Evolutionary conservation across 2,797 vertebrate species (phyloP).

Genomic region (Bovichtus variegatus): DNA sequence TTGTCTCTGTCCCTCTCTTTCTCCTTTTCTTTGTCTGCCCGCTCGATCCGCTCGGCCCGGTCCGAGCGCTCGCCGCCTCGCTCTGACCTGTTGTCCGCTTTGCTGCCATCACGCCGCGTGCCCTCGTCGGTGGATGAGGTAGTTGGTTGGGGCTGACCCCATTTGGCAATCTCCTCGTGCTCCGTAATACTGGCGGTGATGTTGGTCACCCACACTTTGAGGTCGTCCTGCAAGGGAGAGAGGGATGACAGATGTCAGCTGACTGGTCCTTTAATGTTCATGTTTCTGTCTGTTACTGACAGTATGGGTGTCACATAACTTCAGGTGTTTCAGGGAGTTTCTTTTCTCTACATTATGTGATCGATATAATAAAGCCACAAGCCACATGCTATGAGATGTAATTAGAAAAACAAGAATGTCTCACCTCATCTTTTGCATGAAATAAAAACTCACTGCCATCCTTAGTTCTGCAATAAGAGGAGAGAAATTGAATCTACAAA

Average conservation of each 20-base stretch:
- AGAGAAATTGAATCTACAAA: conserved; percentile 22
- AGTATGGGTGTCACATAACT: neutral
- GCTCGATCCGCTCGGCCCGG: conserved; percentile 68
- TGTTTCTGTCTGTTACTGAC: neutral
- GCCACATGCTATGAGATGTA: neutral
- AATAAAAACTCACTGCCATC: conserved; percentile 95
- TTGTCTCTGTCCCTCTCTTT: conserved; percentile 34
- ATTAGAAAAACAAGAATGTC: conserved; percentile 25
- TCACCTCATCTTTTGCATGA: conserved; percentile 96
- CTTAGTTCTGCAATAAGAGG: conserved; percentile 85
- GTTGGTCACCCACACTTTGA: conserved; percentile 90
- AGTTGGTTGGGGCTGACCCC: conserved; percentile 91
- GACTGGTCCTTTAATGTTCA: neutral
- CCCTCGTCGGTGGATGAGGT: conserved; percentile 95
- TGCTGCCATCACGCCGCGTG: conserved; percentile 85
- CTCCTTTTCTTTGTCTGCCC: conserved; percentile 62
- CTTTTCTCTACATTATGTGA: neutral
- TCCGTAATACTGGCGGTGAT: conserved; percentile 87
- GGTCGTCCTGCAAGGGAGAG: conserved; percentile 86
- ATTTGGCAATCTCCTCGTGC: conserved; percentile 91
- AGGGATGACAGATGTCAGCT: neutral
- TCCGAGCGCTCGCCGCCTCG: conserved; percentile 80
- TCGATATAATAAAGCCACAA: neutral
- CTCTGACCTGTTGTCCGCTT: conserved; percentile 84
- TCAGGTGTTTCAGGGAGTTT: neutral